phyloP scores from a whole-genome alignment of 2,888 invertebrate species.

The Drosophila melanosoma region DNA sequence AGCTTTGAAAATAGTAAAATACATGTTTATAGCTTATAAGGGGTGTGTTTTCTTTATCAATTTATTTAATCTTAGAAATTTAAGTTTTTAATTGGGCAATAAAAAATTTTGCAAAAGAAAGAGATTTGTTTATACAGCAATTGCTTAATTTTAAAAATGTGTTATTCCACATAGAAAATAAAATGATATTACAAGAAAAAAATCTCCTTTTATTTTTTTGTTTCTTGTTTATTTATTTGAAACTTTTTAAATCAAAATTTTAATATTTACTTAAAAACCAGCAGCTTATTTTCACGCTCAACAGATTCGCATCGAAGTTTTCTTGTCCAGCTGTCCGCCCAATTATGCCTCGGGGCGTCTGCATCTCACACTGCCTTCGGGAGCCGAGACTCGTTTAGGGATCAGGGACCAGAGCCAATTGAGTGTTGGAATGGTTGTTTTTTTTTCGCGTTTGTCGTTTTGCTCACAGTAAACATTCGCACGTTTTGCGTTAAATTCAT shows the following conservation, averaged over 20 bases:
- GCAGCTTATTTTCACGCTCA: conserved; percentile 13
- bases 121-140: not conserved
- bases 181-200: not conserved
- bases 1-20: not conserved
- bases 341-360: conserved; percentile 33
- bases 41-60: not conserved
- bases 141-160: not conserved
- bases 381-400: not conserved
- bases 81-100: not conserved
- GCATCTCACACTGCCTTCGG: conserved; percentile 15
- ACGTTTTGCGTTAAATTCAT: conserved; percentile 72
- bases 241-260: not conserved
- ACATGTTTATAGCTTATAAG: no score
- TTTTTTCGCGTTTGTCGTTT: conserved; percentile 28
- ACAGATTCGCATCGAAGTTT: conserved; percentile 22
- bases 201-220: not conserved
- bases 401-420: conserved; percentile 8
- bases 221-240: not conserved
- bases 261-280: conserved; percentile 7
- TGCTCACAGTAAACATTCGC: conserved; percentile 71
- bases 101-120: not conserved
- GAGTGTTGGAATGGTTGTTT: not conserved
- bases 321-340: conserved; percentile 28
- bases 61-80: not conserved
- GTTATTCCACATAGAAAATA: not conserved